These are phyloP conservation scores for Fopius arisanus DNA, from an alignment of 1,140 invertebrate species.

Conservation along the genomic window DNA sequence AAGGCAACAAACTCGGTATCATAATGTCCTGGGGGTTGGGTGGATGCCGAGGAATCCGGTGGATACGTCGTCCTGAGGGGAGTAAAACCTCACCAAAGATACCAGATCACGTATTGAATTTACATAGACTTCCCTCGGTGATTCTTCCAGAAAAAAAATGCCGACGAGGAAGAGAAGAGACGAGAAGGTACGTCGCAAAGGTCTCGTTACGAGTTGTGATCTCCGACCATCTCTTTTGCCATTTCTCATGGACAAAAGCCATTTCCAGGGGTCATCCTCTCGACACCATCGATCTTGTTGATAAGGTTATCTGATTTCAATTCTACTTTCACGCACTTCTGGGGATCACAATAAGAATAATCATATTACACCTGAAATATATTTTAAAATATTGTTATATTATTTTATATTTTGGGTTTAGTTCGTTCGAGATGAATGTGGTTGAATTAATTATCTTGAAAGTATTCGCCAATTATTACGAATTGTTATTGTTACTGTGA, in stretches of 20 bases:
- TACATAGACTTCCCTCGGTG: conserved; percentile 31
- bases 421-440: no score
- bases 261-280: conserved; percentile 29
- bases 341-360: no score
- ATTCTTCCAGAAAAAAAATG: background rate
- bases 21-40: background rate
- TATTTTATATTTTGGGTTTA: no score
- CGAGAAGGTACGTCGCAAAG: conserved; percentile 23
- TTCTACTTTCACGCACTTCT: conserved; percentile 33
- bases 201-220: conserved; percentile 32
- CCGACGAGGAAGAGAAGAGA: background rate
- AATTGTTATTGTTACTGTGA: no score
- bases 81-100: conserved; percentile 3
- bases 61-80: no score
- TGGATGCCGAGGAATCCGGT: background rate
- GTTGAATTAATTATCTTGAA: no score
- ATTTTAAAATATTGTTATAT: no score
- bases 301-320: conserved; percentile 33
- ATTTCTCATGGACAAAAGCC: conserved; percentile 40
- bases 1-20: conserved; percentile 10
- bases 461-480: no score
- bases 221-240: conserved; percentile 33
- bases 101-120: conserved; percentile 33
- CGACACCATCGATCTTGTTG: conserved; percentile 38
- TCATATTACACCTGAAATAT: no score